Conservation (phyloP, 2,113 vertebrate species). For the Thalassarche chlororhynchos region DNA sequence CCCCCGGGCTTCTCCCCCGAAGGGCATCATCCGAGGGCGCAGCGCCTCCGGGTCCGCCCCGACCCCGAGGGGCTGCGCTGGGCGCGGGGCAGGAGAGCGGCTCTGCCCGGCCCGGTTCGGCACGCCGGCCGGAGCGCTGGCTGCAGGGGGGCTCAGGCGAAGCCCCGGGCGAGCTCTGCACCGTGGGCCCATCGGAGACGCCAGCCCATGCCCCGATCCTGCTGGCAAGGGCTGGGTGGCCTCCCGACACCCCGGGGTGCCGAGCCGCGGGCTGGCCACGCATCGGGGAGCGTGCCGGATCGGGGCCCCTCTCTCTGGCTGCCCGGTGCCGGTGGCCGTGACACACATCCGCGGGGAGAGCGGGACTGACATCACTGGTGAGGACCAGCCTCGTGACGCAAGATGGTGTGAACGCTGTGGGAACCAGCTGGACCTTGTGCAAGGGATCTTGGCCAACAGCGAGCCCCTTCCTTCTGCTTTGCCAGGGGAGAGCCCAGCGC, state of each 20-base stretch:
- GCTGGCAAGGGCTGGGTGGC: not conserved
- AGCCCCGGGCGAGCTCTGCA: not conserved
- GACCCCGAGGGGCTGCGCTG: not conserved
- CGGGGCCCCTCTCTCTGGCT: accelerated
- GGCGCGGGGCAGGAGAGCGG: not conserved
- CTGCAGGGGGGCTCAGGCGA: too few species aligned
- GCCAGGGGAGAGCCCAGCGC: accelerated
- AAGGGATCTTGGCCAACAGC: not conserved
- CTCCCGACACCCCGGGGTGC: too few species aligned
- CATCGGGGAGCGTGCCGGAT: accelerated
- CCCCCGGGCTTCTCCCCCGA: not conserved
- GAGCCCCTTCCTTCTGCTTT: not conserved
- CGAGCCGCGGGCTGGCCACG: not conserved
- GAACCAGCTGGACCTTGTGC: not conserved
- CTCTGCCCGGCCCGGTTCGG: not conserved
- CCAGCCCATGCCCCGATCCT: not conserved
- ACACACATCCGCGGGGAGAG: not conserved
- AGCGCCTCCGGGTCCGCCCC: too few species aligned
- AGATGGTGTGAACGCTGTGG: accelerated
- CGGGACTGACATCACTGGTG: accelerated
- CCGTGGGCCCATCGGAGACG: not conserved
- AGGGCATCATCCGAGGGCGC: not conserved
- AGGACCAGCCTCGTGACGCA: accelerated
- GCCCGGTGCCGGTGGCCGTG: accelerated
- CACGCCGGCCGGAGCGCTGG: not conserved